phyloP scores from a whole-genome alignment of 2,888 invertebrate genomes.

The Furcula furcula region DNA sequence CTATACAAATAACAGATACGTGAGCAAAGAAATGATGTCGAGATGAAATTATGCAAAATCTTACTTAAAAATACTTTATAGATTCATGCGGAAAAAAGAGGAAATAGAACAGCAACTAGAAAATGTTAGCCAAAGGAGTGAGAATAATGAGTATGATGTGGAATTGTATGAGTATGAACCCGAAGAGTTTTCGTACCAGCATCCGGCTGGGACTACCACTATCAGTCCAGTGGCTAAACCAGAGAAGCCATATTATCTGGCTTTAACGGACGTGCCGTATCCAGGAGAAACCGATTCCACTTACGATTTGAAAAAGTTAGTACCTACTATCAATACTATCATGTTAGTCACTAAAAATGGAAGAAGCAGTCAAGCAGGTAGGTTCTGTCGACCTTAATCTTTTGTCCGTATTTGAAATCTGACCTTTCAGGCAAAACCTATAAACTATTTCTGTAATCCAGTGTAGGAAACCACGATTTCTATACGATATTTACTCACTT shows the following conservation, averaged over 20 bases:
- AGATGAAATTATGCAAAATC: too few relatives aligned
- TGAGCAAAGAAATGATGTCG: too few relatives aligned
- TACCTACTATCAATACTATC: too few relatives aligned
- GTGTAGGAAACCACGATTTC: too few relatives aligned
- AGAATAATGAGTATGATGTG: conserved; percentile 59
- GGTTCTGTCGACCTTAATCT: too few relatives aligned
- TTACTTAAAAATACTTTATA: too few relatives aligned
- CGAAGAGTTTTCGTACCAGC: conserved; percentile 47
- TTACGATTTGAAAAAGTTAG: conserved; percentile 62
- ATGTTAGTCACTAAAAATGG: too few relatives aligned
- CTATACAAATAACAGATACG: too few relatives aligned
- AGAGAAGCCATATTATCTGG: conserved; percentile 51
- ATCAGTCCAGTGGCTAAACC: conserved; percentile 36
- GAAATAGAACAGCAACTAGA: conserved; percentile 52
- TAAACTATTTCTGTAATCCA: neutral
- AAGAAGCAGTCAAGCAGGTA: too few relatives aligned
- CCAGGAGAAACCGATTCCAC: conserved; percentile 63
- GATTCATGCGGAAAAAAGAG: conserved; percentile 57
- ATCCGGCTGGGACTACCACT: conserved; percentile 26
- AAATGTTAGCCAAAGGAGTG: conserved; percentile 13
- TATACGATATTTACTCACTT: too few relatives aligned
- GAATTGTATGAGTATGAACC: conserved; percentile 48
- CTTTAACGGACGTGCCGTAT: conserved; percentile 64
- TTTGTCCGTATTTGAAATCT: too few relatives aligned
- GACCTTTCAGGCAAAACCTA: too few relatives aligned